A percentile compares a stretch with the other conserved stretches of the same genome.
These are phyloP conservation scores for Riptortus pedestris DNA, from an alignment of 1,140 invertebrate species.

Conservation along the genomic window DNA sequence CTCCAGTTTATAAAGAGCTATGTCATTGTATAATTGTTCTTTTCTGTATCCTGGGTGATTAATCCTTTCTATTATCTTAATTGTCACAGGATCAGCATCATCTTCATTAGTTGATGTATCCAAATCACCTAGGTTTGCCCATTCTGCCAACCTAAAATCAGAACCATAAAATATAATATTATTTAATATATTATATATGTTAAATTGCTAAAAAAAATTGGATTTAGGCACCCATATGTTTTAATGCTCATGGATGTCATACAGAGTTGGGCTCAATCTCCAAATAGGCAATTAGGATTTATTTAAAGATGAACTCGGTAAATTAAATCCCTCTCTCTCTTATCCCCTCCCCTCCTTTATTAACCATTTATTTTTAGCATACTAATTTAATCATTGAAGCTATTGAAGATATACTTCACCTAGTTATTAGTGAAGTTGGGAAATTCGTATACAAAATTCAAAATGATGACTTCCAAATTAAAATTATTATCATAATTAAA, in stretches of 20 bases:
- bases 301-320: background rate
- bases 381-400: no score
- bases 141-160: slow-evolving; percentile 19
- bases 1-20: slow-evolving; percentile 43
- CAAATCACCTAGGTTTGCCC: slow-evolving; percentile 43
- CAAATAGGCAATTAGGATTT: background rate
- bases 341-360: no score
- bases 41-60: slow-evolving; percentile 42
- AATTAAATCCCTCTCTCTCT: background rate
- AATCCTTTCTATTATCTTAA: slow-evolving; percentile 35
- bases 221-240: background rate
- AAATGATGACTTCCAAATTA: no score
- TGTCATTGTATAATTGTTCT: slow-evolving; percentile 43
- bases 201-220: background rate
- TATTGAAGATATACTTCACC: no score
- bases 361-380: no score
- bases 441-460: no score
- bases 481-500: no score
- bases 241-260: background rate
- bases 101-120: slow-evolving; percentile 39
- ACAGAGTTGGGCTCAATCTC: background rate
- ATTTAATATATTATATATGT: background rate
- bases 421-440: no score
- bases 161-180: background rate
- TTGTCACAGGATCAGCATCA: slow-evolving; percentile 38